A percentile compares a stretch with the other conserved stretches of the same genome.
These are phyloP conservation scores for Strigamia maritima DNA, from an alignment of 2,888 invertebrate genomes.

Conservation along the genomic window DNA sequence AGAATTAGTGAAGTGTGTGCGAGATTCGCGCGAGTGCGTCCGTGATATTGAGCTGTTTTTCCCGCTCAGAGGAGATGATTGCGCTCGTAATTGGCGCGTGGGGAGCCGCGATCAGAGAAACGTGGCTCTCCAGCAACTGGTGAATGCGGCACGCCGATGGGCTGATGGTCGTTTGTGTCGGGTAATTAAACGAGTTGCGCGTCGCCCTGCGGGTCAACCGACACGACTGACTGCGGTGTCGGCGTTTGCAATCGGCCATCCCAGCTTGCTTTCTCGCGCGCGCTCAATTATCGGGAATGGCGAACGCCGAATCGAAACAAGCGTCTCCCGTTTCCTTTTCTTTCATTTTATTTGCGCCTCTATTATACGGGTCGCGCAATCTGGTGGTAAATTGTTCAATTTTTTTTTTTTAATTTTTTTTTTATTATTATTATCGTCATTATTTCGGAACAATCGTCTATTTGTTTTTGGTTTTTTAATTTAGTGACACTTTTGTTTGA, in stretches of 20 bases:
- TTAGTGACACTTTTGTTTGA: background rate
- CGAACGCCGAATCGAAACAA: slow-evolving; percentile 11
- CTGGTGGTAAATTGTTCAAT: slow-evolving; percentile 10
- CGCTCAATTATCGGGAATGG: slow-evolving; percentile 25
- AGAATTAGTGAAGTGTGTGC: slow-evolving; percentile 20
- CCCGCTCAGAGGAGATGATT: slow-evolving; percentile 34
- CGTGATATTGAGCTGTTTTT: slow-evolving; percentile 34
- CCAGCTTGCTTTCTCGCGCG: background rate
- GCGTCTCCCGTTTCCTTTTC: background rate
- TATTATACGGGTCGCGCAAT: background rate
- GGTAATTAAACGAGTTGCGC: slow-evolving; percentile 32
- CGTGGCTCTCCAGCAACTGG: slow-evolving; percentile 23
- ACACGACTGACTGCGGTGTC: slow-evolving; percentile 27
- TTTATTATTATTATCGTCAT: background rate
- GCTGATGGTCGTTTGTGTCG: slow-evolving; percentile 31
- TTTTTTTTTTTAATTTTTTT: background rate
- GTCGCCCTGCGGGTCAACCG: slow-evolving; percentile 23
- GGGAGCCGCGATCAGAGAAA: slow-evolving; percentile 27
- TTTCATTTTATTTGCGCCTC: background rate
- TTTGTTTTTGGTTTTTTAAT: too few species aligned
- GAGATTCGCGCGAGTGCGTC: slow-evolving; percentile 30
- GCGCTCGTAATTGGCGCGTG: slow-evolving; percentile 34
- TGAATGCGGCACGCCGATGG: slow-evolving; percentile 28
- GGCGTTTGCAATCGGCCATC: slow-evolving; percentile 13
- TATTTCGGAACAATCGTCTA: background rate